phyloP scores from a whole-genome alignment of 2,113 vertebrate genomes.

The Thamnophis sirtalis region DNA sequence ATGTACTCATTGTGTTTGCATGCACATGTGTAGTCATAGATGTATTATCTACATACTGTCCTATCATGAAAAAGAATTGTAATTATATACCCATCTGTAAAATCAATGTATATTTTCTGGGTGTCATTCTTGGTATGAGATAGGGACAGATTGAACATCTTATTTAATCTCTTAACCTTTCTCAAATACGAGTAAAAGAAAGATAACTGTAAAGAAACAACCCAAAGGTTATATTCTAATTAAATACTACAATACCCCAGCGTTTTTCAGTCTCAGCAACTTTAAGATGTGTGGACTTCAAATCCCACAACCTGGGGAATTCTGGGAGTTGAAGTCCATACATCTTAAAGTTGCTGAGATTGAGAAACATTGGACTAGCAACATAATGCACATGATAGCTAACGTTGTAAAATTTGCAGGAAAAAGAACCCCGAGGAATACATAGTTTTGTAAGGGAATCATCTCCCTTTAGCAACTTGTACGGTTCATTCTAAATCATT shows the following conservation, averaged over 20 bases:
- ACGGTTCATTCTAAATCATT: background rate
- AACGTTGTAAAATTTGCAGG: background rate
- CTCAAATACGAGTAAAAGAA: background rate
- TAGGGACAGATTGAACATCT: background rate
- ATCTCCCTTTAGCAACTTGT: constrained; percentile 3
- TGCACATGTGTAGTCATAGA: background rate
- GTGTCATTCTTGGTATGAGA: background rate
- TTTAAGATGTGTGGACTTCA: background rate
- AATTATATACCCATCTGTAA: background rate
- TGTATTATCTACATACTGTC: background rate
- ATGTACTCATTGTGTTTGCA: background rate
- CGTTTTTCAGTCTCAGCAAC: background rate
- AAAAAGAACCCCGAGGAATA: background rate
- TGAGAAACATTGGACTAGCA: background rate
- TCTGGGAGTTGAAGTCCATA: background rate
- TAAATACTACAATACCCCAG: background rate
- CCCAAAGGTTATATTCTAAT: background rate
- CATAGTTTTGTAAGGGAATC: background rate
- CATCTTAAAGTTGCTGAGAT: background rate
- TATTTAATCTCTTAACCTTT: background rate
- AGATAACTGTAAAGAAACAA: background rate
- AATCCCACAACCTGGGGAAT: background rate
- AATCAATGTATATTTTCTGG: background rate
- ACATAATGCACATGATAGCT: background rate
- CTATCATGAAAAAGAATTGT: background rate